Conservation (phyloP, 2,888 invertebrate genomes). For the Ormyrus rosae region DNA sequence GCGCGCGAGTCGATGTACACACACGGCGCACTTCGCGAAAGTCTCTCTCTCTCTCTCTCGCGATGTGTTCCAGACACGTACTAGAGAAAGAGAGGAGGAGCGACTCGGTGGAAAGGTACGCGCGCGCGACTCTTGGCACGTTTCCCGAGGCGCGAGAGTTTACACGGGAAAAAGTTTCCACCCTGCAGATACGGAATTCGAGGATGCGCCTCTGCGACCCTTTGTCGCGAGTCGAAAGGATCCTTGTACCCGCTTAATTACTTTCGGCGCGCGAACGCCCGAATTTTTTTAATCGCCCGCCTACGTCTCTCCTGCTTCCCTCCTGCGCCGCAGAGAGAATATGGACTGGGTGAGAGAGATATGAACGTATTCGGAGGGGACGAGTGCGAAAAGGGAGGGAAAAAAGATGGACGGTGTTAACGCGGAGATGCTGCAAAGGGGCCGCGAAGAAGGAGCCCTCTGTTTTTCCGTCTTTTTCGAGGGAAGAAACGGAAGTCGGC, state of each 20-base stretch:
- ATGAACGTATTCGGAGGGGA: neutral
- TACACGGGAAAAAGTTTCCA: neutral
- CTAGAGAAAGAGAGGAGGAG: neutral
- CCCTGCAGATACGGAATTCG: neutral
- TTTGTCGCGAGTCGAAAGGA: neutral
- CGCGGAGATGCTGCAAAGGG: no score
- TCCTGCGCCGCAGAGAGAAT: no score
- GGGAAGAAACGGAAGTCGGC: no score
- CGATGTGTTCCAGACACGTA: neutral
- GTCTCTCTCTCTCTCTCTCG: neutral
- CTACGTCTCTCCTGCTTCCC: no score
- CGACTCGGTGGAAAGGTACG: neutral
- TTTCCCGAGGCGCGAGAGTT: neutral
- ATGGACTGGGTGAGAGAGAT: neutral
- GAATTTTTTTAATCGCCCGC: neutral
- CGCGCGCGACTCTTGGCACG: constrained; percentile 7
- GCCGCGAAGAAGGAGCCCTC: no score
- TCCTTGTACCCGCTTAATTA: neutral
- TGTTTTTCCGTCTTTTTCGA: no score
- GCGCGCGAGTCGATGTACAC: neutral
- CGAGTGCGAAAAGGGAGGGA: no score
- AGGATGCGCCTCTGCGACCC: neutral
- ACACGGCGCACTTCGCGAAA: neutral
- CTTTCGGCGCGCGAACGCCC: neutral
- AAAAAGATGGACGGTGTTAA: no score